Percentiles rank a stretch among this genome's conserved stretches.
Conservation (phyloP, 92 coral and sea anemone species). For the Meandrina meandrites region DNA sequence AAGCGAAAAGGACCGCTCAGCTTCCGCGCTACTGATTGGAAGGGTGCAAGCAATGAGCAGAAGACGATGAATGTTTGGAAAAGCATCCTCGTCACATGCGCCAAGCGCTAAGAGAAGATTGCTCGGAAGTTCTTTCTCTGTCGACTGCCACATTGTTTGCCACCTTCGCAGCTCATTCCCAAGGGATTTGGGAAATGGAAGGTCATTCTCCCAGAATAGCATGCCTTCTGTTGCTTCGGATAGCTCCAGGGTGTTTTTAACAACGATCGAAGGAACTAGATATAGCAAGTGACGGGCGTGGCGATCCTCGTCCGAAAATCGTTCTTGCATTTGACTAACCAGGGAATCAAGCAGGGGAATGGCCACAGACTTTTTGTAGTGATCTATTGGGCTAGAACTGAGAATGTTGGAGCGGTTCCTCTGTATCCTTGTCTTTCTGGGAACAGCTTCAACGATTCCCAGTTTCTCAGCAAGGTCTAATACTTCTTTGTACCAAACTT, state of each 20-base stretch:
- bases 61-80: conserved; percentile 43
- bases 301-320: conserved; percentile 42
- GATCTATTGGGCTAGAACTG: conserved; percentile 47
- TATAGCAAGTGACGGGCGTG: conserved; percentile 43
- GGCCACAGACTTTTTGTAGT: conserved; percentile 54
- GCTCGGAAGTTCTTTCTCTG: conserved; percentile 48
- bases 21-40: no score
- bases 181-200: conserved; percentile 55
- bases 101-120: conserved; percentile 44
- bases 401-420: conserved; percentile 50
- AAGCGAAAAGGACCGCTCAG: no score
- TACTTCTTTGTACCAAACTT: conserved; percentile 36
- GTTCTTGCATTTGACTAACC: conserved; percentile 45
- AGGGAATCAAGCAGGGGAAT: conserved; percentile 53
- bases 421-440: conserved; percentile 55
- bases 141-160: conserved; percentile 37
- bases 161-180: conserved; percentile 54
- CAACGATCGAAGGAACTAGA: conserved; percentile 41
- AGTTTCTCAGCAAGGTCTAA: conserved; percentile 50
- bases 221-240: conserved; percentile 54
- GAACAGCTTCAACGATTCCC: conserved; percentile 39
- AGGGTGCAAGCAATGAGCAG: neutral
- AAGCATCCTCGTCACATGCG: no score
- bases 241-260: conserved; percentile 42
- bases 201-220: conserved; percentile 53